phyloP scores from a whole-genome alignment of 2,113 vertebrate genomes.

The Ancistrus triradiatus region DNA sequence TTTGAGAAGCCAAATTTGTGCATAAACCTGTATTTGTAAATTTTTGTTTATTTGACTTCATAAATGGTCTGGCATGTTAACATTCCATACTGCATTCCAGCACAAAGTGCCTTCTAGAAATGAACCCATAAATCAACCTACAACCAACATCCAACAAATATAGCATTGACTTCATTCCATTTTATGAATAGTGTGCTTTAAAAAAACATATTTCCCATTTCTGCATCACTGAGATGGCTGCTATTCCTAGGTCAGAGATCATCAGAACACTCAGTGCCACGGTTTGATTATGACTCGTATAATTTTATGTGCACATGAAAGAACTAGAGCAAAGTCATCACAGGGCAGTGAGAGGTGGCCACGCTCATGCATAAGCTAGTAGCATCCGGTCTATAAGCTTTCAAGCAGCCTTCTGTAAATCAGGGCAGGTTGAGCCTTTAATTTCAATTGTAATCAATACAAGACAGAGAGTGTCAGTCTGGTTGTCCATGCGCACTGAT shows the following conservation, averaged over 20 bases:
- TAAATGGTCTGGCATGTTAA: not conserved
- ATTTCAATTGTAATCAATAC: slow-evolving; percentile 21
- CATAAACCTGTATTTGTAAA: too few relatives aligned
- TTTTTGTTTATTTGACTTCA: too few relatives aligned
- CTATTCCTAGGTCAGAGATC: slow-evolving; percentile 4
- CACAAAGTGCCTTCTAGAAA: not conserved
- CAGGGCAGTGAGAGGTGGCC: not conserved
- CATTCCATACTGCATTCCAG: slow-evolving; percentile 3
- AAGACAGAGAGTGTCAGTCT: not conserved
- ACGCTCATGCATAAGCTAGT: not conserved
- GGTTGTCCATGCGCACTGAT: not conserved
- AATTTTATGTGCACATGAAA: slow-evolving; percentile 5
- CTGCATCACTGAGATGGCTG: not conserved
- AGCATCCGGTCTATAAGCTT: not conserved
- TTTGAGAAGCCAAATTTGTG: too few relatives aligned
- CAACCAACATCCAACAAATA: not conserved
- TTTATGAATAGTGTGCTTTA: slow-evolving; percentile 23
- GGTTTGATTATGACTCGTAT: slow-evolving; percentile 12
- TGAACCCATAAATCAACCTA: slow-evolving; percentile 16
- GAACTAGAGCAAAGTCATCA: not conserved
- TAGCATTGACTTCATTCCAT: slow-evolving; percentile 1
- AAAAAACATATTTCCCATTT: not conserved
- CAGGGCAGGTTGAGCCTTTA: slow-evolving; percentile 5
- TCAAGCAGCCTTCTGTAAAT: not conserved
- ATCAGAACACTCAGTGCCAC: not conserved